Percentiles rank a stretch among this genome's conserved stretches.
These are phyloP conservation scores for Sebastes nivosus DNA, from an alignment of 2,797 vertebrate genomes.

Conservation along the genomic window DNA sequence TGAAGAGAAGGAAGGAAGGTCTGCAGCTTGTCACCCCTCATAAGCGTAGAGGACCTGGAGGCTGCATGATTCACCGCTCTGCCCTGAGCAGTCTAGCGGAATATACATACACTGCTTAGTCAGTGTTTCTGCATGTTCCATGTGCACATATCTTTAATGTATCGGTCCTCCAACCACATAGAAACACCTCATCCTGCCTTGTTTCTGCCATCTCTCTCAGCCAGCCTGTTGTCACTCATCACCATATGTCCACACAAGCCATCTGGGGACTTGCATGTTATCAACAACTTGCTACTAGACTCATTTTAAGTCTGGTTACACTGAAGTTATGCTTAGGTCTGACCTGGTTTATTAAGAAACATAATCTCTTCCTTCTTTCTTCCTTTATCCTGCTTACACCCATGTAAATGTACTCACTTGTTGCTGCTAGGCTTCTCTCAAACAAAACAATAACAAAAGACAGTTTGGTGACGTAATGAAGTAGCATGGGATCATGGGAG, in stretches of 20 bases:
- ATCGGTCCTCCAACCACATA: background rate
- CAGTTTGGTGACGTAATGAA: background rate
- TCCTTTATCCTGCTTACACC: background rate
- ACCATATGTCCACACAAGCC: constrained; percentile 1
- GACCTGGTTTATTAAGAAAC: background rate
- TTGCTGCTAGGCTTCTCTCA: background rate
- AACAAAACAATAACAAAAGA: background rate
- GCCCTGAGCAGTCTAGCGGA: constrained; percentile 21
- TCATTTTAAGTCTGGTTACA: background rate
- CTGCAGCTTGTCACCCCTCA: constrained; percentile 46
- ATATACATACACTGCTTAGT: constrained; percentile 33
- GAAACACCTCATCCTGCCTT: background rate
- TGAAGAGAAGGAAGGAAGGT: background rate
- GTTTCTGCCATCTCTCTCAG: background rate
- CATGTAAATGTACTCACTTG: background rate
- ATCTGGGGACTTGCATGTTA: background rate
- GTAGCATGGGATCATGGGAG: no score
- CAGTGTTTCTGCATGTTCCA: constrained; percentile 13
- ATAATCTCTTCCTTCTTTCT: background rate
- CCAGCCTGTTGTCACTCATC: background rate
- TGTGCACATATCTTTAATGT: constrained; percentile 20
- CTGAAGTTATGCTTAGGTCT: background rate
- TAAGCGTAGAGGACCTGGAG: constrained; percentile 18
- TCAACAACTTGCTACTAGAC: background rate
- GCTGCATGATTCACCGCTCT: constrained; percentile 49